Evolutionary conservation across 1,140 invertebrate genomes (phyloP), one percentile per base, ranked within the genome.

Genomic region (Drosophila serrata): DNA sequence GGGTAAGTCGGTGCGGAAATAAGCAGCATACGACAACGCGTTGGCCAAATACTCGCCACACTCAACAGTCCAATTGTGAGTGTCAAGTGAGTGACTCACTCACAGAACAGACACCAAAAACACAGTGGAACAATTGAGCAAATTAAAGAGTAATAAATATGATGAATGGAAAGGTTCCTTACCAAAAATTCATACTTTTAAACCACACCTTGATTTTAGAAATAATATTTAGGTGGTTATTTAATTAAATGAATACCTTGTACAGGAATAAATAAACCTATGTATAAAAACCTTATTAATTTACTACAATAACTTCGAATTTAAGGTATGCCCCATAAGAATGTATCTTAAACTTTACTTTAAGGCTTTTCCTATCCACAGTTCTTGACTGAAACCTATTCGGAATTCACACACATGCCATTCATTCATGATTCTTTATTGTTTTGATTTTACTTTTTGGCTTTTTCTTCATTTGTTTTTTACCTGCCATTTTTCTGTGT

Each of bases 31-130:
- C 57, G 74, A 74, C 82, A 76, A 61, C 75, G 76, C 84, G 84
- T 87, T 88, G 82, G 82, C 87, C 76, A 74, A 80, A 70, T 15
- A 40, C 19, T 39, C 45, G 15, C 48, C 31, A 29, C 33, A n/a
- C 51, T 24, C 33, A 37, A 55, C 51, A 55, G 51, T 69, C 33
- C 45, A 53, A 69, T 69, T 53, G 70, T 43, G 48, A 56, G 74
- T 74, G 68, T 63, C 62, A 79, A 65, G 46, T 72, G 46, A 60
- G 63, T 80, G 72, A 88, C 40, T 82, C 84, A 87, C 69, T 61
- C 22, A 48, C 31, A 53, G 49, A 35, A 19, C 2, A 40, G 33
- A 12, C 19, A 24, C 33, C 33, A 15, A 55, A 45, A 55, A 74
- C 75, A 87, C 84, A 74, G 72, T 84, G 84, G 63, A 8, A 3